Conservation (phyloP, 2,888 invertebrate species). For the Teinopalpus imperialis region DNA sequence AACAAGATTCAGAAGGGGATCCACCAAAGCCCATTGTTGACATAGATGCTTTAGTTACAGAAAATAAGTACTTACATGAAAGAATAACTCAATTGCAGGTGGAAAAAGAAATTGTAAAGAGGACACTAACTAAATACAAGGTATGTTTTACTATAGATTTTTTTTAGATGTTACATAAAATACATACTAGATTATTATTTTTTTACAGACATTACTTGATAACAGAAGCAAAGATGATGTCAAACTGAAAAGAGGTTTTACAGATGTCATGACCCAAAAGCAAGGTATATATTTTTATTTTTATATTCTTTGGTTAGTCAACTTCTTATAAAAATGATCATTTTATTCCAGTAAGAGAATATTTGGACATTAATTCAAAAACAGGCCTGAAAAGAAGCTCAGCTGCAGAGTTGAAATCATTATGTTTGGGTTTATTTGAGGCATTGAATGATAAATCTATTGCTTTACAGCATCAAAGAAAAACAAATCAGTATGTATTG, state of each 20-base stretch:
- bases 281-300: conserved; percentile 82
- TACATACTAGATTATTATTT: conserved; percentile 18
- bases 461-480: conserved; percentile 91
- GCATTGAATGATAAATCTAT: conserved; percentile 92
- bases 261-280: conserved; percentile 88
- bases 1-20: conserved; percentile 49
- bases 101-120: conserved; percentile 88
- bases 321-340: background rate
- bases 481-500: conserved; percentile 88
- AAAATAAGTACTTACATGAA: conserved; percentile 93
- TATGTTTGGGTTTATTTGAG: conserved; percentile 90
- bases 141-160: conserved; percentile 51
- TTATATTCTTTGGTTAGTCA: background rate
- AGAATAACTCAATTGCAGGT: conserved; percentile 89
- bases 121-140: conserved; percentile 89
- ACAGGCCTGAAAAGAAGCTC: conserved; percentile 70
- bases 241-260: conserved; percentile 85
- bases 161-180: too few relatives aligned
- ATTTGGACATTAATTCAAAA: conserved; percentile 84
- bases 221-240: conserved; percentile 88
- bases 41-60: conserved; percentile 89
- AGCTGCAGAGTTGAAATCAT: conserved; percentile 87
- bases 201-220: conserved; percentile 85
- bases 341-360: conserved; percentile 84
- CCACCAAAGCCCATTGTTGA: conserved; percentile 83